Conservation (phyloP, 2,113 vertebrate genomes). For the Sakesphorus luctuosus region DNA sequence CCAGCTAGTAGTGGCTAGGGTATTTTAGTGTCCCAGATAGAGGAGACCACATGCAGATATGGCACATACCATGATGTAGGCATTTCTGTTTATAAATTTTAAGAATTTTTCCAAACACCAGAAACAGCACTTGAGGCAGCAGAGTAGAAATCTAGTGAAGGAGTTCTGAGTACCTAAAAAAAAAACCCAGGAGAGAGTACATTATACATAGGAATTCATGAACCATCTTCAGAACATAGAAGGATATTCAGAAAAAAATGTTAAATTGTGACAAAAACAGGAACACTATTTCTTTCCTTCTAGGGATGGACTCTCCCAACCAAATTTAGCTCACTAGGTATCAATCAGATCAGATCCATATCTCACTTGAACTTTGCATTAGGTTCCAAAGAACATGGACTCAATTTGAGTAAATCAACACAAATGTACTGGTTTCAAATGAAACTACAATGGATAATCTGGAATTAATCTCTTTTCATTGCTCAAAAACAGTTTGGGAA, state of each 20-base stretch:
- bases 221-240: background rate
- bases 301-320: background rate
- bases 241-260: background rate
- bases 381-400: background rate
- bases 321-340: background rate
- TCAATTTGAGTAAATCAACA: background rate
- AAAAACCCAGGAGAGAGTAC: background rate
- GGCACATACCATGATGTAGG: slow-evolving; percentile 93
- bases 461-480: background rate
- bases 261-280: background rate
- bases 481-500: background rate
- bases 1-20: background rate
- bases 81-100: slow-evolving; percentile 96
- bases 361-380: background rate
- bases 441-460: background rate
- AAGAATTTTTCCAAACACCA: slow-evolving; percentile 96
- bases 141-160: slow-evolving; percentile 84
- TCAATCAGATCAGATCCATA: background rate
- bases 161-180: slow-evolving; percentile 83
- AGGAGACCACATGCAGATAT: background rate
- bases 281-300: background rate
- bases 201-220: background rate
- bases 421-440: background rate
- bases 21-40: background rate
- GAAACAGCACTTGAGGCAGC: slow-evolving; percentile 95